Conservation (phyloP, 1,140 invertebrate genomes). For the Parasteatoda tepidariorum region DNA sequence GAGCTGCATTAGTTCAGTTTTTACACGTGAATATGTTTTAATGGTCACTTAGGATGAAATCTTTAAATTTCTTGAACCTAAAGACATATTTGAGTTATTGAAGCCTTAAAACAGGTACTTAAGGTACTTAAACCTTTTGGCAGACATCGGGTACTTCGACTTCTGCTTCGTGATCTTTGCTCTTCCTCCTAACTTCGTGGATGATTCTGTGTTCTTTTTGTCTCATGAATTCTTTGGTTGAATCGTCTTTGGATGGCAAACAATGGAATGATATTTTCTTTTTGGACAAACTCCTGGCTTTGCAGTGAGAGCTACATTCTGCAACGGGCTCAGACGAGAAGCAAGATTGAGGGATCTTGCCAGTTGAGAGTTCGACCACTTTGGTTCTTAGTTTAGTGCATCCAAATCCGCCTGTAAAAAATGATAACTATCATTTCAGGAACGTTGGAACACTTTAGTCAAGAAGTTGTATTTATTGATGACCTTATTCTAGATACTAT, state of each 20-base stretch:
- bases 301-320: slow-evolving; percentile 31
- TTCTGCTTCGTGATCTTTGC: slow-evolving; percentile 32
- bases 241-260: slow-evolving; percentile 45
- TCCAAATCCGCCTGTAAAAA: slow-evolving; percentile 29
- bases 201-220: slow-evolving; percentile 14
- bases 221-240: slow-evolving; percentile 10
- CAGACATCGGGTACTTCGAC: slow-evolving; percentile 49
- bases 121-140: background rate
- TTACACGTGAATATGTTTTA: too few relatives aligned
- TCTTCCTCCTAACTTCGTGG: slow-evolving; percentile 46
- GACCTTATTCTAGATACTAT: too few relatives aligned
- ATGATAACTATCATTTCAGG: background rate
- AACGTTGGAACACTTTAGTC: background rate
- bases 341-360: slow-evolving; percentile 32
- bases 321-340: slow-evolving; percentile 42
- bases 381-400: slow-evolving; percentile 21
- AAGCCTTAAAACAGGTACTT: background rate
- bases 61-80: too few relatives aligned
- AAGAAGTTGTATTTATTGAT: too few relatives aligned
- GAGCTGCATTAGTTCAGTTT: too few relatives aligned
- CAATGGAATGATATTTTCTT: slow-evolving; percentile 46
- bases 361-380: background rate
- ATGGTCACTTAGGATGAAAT: too few relatives aligned
- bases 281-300: background rate
- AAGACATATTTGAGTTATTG: too few relatives aligned